phyloP scores from a whole-genome alignment of 2,888 invertebrate genomes.

The Thysanoteuthis rhombus region DNA sequence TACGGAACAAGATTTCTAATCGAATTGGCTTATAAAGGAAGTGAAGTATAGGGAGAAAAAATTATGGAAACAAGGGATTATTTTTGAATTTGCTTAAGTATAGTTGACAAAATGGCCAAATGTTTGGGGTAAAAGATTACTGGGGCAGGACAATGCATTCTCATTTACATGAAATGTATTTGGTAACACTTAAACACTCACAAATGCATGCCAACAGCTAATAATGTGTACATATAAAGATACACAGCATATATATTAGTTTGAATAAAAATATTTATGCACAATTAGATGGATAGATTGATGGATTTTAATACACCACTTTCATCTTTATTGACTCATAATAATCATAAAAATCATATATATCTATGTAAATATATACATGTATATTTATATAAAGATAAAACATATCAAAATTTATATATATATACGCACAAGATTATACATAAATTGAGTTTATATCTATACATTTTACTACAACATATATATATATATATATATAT shows the following conservation, averaged over 20 bases:
- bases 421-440: neutral
- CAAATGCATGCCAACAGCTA: neutral
- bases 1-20: neutral
- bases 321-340: neutral
- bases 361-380: neutral
- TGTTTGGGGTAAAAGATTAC: too few species aligned
- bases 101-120: neutral
- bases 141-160: neutral
- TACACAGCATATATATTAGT: neutral
- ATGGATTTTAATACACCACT: neutral
- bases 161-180: neutral
- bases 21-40: neutral
- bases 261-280: neutral
- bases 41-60: neutral
- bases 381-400: neutral
- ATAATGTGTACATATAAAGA: neutral
- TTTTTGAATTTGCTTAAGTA: neutral
- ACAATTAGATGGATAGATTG: neutral
- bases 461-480: too few species aligned
- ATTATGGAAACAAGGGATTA: neutral
- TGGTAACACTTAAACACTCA: neutral
- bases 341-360: neutral
- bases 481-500: neutral
- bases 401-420: neutral
- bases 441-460: too few species aligned